Base-by-base conservation (phyloP, 2,113 vertebrate genomes). In the Melanostigma gelatinosum region DNA sequence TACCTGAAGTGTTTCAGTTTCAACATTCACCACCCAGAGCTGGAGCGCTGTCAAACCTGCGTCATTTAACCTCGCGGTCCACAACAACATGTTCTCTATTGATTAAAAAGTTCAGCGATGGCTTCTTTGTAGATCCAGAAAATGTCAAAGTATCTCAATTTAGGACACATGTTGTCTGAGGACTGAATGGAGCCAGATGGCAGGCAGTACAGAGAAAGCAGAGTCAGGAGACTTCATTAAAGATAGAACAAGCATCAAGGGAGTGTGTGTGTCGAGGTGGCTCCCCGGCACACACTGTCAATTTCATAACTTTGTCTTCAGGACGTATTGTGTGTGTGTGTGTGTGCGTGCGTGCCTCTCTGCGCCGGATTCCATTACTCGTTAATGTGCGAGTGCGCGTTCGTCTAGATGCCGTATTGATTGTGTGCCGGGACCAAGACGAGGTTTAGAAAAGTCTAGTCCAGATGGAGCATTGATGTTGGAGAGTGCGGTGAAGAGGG, bases 401-500 rank as follows among this genome's bases (percentile, higher is more conserved):
- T 62, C 40, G 76, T 88, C 85, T 90, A 46, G 85, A 89, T 77
- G 85, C 79, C 80, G 80, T 77, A 89, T 93, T 93, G 89, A 93
- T 92, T 88, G 77, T 86, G 88, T 90, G 72, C 83, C 87, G 85
- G 77, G 83, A 32, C 93, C 85, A 80, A 90, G 88, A 82, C 13
- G 44, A 72, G 79, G 75, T 86, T 81, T 32, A 24, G 5, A 54
- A 91, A 87, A 86, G 85, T 83, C 88, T 4, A 61, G 80, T 83
- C 88, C 91, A 93, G 93, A 93, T 94, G 93, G 93, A 93, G 91
- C 89, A 86, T 92, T 92, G 91, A 94, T 93, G 91, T 93, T 71
- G 87, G 87, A 66, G 88, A 75, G 86, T 91, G 91, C 32, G 94
- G 91, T 94, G 85, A 82, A 88, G 90, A 85, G 69, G 69, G 80